phyloP scores from a whole-genome alignment of 1,140 invertebrate species.

The Helicoverpa armigera region DNA sequence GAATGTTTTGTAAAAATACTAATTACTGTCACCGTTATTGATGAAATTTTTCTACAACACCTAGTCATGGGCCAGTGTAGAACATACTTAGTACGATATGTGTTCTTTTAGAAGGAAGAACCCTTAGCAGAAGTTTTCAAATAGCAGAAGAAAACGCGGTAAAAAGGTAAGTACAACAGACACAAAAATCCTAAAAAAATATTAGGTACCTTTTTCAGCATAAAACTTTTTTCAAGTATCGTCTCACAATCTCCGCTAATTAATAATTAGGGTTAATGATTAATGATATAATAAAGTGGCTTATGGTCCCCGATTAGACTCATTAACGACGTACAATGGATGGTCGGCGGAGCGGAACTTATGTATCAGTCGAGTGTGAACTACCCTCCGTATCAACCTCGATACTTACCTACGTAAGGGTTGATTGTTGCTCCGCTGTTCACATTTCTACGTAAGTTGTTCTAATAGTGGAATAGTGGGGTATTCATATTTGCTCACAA shows the following conservation, averaged over 20 bases:
- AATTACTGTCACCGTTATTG: background rate
- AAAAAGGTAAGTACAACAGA: too few species aligned
- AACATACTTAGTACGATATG: too few species aligned
- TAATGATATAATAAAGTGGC: slow-evolving; percentile 56
- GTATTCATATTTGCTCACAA: background rate
- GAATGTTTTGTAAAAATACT: background rate
- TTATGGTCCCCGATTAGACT: slow-evolving; percentile 58
- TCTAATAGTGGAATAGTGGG: background rate
- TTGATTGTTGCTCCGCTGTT: slow-evolving; percentile 47
- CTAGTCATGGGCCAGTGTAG: too few species aligned
- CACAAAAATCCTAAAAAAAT: background rate
- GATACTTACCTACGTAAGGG: slow-evolving; percentile 52
- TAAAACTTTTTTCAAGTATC: background rate
- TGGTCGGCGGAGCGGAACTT: slow-evolving; percentile 65
- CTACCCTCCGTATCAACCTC: slow-evolving; percentile 60
- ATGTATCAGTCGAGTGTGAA: slow-evolving; percentile 70
- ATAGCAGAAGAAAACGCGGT: too few species aligned
- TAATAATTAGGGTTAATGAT: slow-evolving; percentile 44
- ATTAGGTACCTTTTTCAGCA: background rate
- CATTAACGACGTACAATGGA: slow-evolving; percentile 64
- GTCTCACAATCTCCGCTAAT: slow-evolving; percentile 1
- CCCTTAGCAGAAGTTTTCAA: too few species aligned
- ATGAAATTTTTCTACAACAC: background rate
- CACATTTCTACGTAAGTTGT: slow-evolving; percentile 1
- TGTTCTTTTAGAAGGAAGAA: too few species aligned